phyloP scores from a whole-genome alignment of 1,140 invertebrate species.

The Glossosoma conforme region DNA sequence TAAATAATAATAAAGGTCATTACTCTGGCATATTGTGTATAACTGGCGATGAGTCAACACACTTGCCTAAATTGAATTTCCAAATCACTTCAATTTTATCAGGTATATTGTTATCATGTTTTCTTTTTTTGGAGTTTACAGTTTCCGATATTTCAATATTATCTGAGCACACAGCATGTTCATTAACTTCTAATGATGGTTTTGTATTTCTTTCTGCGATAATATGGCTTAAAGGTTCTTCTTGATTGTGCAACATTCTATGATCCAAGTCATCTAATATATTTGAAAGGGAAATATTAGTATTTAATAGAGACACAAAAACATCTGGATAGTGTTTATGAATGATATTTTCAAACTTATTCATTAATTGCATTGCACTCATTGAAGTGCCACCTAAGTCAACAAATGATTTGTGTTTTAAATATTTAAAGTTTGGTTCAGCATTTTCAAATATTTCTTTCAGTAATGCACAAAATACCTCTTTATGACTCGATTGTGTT shows the following conservation, averaged over 20 bases:
- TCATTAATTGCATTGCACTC: conserved; percentile 42
- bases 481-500: no score
- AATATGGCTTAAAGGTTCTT: no score
- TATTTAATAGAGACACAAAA: conserved; percentile 11
- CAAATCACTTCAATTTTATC: conserved; percentile 39
- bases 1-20: conserved; percentile 6
- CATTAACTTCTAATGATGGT: no score
- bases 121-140: no score
- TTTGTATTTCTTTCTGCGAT: no score
- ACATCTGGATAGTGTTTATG: conserved; percentile 35
- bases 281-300: conserved; percentile 6
- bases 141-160: no score
- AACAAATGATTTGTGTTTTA: conserved; percentile 35
- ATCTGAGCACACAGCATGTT: no score
- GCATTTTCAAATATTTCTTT: conserved; percentile 4
- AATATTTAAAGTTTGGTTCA: conserved; percentile 18
- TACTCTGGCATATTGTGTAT: conserved; percentile 51
- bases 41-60: conserved; percentile 65
- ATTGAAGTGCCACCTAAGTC: conserved; percentile 49
- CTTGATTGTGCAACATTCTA: no score
- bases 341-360: conserved; percentile 33
- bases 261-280: background rate
- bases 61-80: conserved; percentile 62
- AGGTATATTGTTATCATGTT: no score
- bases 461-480: conserved; percentile 2